Evolutionary conservation across 1,140 invertebrate genomes (phyloP), one percentile per base, ranked within the genome.

Genomic region (Platyscapa corneri): DNA sequence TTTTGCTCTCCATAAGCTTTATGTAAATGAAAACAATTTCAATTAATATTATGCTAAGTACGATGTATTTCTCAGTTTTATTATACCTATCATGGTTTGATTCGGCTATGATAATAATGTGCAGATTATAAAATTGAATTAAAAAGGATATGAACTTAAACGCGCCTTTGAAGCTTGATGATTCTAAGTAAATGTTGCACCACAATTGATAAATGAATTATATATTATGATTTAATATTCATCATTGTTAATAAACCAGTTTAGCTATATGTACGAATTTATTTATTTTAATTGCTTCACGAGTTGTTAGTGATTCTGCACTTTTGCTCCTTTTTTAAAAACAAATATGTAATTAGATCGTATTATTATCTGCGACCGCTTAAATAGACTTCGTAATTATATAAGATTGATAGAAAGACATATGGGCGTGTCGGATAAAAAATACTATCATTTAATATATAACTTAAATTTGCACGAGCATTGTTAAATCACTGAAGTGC

Each of bases 321-420:
- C 10, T 60, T 30, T 56, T 30, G 20, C 34, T 53, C 30, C 30
- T 32, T 56, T 32, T 77, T 23, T 46, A n/a, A n/a, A 34, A 77
- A 56, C 46, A 53, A 77, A 39, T 46, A 49, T 34, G 3, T 27
- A 6, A 23, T 53, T 23, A 27, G 75, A 18, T 42, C 32, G 7
- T 42, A 60, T 72, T 83, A 60, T 77, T 85, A 78, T 82, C 80
- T 83, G 6, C 72, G 72, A 32, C 70, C 83, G 75, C 86, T 87
- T 82, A 74, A n/a, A 85, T 87, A 39, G 81, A 70, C 32, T 70
- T 49, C 30, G 64, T 81, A 81, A 81, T 81, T 49, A n/a, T 30
- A 49, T 18, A 23, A 39, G 70, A 82, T 82, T 74, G 81, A 82
- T 72, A 72, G 65, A 53, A 72, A 72, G 30, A 70, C 67, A 16